Evolutionary conservation across 53 echinoderm and acorn worm species (phyloP).

Genomic region (Stichopus horrens): DNA sequence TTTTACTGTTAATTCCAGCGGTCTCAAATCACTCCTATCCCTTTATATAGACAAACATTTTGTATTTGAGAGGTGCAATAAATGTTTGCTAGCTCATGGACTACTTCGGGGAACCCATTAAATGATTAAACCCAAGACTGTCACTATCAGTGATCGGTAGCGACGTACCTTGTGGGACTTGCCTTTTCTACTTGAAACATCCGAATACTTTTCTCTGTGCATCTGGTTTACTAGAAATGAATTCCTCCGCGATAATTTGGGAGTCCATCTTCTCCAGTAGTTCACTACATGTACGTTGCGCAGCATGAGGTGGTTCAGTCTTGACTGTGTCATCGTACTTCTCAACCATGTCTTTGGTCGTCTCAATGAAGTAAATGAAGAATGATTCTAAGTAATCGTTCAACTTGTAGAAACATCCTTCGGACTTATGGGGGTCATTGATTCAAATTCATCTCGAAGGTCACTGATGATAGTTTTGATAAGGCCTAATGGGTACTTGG

Average conservation of each 20-base stretch:
- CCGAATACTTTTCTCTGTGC: constrained; percentile 1
- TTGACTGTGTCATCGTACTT: constrained; percentile 9
- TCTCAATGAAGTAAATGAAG: constrained; percentile 21
- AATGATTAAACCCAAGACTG: too few relatives aligned
- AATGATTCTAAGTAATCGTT: constrained; percentile 13
- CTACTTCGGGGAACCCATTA: too few relatives aligned
- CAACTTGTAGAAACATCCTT: constrained; percentile 20
- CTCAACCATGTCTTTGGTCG: constrained; percentile 20
- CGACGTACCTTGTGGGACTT: constrained; percentile 4
- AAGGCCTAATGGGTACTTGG: too few relatives aligned
- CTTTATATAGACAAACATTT: too few relatives aligned
- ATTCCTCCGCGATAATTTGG: neutral
- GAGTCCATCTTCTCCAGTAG: constrained; percentile 37
- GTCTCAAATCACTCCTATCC: too few relatives aligned
- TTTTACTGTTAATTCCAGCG: neutral
- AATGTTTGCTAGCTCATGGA: too few relatives aligned
- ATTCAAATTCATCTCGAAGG: constrained; percentile 35
- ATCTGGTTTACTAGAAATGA: constrained; percentile 4
- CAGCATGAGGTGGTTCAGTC: neutral
- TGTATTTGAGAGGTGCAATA: neutral
- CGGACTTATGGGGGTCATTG: constrained; percentile 24
- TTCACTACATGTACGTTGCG: neutral
- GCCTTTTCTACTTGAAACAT: neutral
- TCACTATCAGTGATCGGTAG: neutral
- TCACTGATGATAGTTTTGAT: too few relatives aligned